These are phyloP conservation scores for Achroia grisella DNA, from an alignment of 1,140 invertebrate species.

Conservation along the genomic window DNA sequence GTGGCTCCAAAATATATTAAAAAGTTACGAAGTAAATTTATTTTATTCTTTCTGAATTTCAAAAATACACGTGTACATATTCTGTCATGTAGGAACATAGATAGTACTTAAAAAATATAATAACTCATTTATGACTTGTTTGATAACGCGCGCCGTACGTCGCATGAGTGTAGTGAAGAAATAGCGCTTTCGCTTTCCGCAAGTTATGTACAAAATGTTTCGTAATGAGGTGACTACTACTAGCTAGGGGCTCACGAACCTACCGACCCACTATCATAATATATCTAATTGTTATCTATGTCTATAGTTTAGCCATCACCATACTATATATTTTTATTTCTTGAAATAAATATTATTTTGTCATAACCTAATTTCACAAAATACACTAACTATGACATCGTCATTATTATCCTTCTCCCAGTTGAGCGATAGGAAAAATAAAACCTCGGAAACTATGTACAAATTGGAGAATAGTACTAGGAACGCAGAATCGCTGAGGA, in stretches of 20 bases:
- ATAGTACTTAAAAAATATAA: too few species aligned
- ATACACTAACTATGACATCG: conserved; percentile 12
- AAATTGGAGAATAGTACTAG: conserved; percentile 26
- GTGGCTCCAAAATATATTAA: too few species aligned
- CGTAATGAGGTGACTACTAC: conserved; percentile 49
- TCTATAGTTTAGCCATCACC: too few species aligned
- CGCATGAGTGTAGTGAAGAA: conserved; percentile 50
- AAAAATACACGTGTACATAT: too few species aligned
- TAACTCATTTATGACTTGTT: not conserved
- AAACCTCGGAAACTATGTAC: not conserved
- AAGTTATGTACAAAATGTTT: conserved; percentile 58
- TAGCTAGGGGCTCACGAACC: conserved; percentile 38
- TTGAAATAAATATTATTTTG: too few species aligned
- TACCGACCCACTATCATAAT: conserved; percentile 27
- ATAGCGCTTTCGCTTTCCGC: conserved; percentile 67
- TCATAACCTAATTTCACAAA: too few species aligned
- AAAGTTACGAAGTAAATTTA: too few species aligned
- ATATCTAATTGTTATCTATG: not conserved
- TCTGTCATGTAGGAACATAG: too few species aligned
- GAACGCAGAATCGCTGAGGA: conserved; percentile 30
- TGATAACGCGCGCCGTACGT: conserved; percentile 15
- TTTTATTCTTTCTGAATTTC: too few species aligned
- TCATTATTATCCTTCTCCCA: conserved; percentile 1
- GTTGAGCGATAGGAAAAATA: not conserved
- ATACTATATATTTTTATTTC: too few species aligned